Evolutionary conservation across 2,888 invertebrate species (phyloP), one percentile per base, ranked within the genome.

Genomic region (Sphaerophoria rueppellii): DNA sequence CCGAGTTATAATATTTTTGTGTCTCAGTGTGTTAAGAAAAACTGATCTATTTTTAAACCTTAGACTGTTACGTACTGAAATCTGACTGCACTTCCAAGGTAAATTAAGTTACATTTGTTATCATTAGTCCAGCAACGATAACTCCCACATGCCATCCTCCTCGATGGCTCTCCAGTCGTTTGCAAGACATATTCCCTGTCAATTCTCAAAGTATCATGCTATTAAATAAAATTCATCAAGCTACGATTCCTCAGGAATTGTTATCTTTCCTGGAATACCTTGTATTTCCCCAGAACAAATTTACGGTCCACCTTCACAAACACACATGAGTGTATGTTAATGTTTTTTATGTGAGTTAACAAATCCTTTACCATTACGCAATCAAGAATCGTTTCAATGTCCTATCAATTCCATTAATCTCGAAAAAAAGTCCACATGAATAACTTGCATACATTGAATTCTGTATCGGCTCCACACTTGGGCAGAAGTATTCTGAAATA

Each of bases 401-500:
- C 43, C 40, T 54, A 40, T 43, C 40, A 40, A 16, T 63, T 77
- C 57, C 61, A 77, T 77, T 77, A 71, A 71, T 77, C 63, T 63
- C 46, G 32, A 11, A 43, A 43, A 24, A 12, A 55, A 71, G 57
- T 57, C 55, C 54, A 63, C 63, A 61, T 55, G 55, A 70, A 77
- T 55, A 16, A 61, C 54, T 37, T 34, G 34, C n/a, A 55, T 35
- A 57, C 61, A 77, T 63, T 71, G 63, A 71, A 63, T 71, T 63
- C 24, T 24, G 24, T 24, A 24, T 24, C 24, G 24, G 48, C 55
- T 55, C 63, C 63, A 77, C 50, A 16, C 63, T 52, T 57, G 4
- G 43, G 4, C 43, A 9, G 11, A 5, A 0, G 16, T 9, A 63
- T 11, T 24, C 24, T 6, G 9, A 43, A 43, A 43, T 9, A 6